Evolutionary conservation across 2,797 vertebrate species (phyloP), one percentile per base, ranked within the genome.

Genomic region (Pangasius sanitwongsei): DNA sequence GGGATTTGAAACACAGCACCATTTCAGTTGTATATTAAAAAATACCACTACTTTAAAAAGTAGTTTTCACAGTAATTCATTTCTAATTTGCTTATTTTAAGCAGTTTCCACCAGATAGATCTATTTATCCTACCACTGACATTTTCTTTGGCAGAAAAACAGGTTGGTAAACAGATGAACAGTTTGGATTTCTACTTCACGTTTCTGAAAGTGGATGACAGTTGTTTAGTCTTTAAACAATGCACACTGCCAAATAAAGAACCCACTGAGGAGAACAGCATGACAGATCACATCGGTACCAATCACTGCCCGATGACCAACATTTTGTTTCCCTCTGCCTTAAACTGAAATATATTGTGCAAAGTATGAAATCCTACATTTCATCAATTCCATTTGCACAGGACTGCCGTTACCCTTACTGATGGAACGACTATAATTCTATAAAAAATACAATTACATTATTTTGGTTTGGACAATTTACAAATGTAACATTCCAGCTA

Each of bases 191-290:
- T 69, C 2, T 69, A 1, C 12, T 13, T 8, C 15, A 13, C 55
- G 63, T 28, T 80, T 82, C 63, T 44, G 13, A 41, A 86, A 23
- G 44, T 50, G 16, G 28, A 75, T 8, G 31, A 31, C 37, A 37
- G 13, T 44, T 82, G 48, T 67, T 23, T 77, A 61, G 53, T 28
- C 20, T 55, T 78, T 65, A 87, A 57, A 67, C 61, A 34, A 81
- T 53, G 44, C n/a, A 69, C 28, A 81, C 1, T 69, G 74, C 59
- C 59, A 55, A 67, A 50, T 85, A 87, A 81, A 80, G 86, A 80
- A 81, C 20, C 75, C 83, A 69, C 7, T 34, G 63, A 67, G 15
- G 48, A 55, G 13, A 70, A 31, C 13, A 37, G 50, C 55, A 6
- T 69, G 20, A 87, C 4, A 6, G 63, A 23, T 84, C 28, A 55